Conservation (phyloP, 2,113 vertebrate species). For the Osmerus mordax region DNA sequence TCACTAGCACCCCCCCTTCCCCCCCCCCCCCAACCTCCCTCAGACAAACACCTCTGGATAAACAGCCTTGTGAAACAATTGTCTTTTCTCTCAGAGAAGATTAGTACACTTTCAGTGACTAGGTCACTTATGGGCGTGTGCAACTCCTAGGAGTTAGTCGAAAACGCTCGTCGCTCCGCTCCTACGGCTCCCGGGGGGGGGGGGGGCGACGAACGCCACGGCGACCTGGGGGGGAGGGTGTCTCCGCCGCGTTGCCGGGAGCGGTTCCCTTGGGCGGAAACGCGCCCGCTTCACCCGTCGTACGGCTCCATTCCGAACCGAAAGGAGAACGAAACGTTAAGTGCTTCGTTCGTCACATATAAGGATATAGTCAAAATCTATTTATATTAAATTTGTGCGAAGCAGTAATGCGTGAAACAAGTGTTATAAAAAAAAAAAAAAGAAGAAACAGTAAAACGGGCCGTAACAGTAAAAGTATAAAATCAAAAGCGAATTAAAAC, state of each 20-base stretch:
- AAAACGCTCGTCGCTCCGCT: slow-evolving; percentile 77
- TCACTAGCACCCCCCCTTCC: slow-evolving; percentile 58
- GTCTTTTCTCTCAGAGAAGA: slow-evolving; percentile 99
- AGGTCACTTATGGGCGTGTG: slow-evolving; percentile 92
- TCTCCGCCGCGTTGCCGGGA: slow-evolving; percentile 46
- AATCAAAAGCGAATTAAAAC: slow-evolving; percentile 37
- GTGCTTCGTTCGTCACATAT: slow-evolving; percentile 72
- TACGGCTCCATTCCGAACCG: slow-evolving; percentile 52
- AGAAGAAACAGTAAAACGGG: slow-evolving; percentile 62
- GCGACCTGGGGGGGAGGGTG: slow-evolving; percentile 33
- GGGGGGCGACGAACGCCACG: slow-evolving; percentile 61
- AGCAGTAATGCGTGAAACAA: slow-evolving; percentile 35
- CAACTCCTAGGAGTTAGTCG: slow-evolving; percentile 99
- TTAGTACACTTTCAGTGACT: slow-evolving; percentile 91
- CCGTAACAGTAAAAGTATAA: slow-evolving; percentile 55
- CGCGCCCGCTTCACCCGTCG: slow-evolving; percentile 26
- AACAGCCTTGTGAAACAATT: slow-evolving; percentile 69
- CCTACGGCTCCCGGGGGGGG: slow-evolving; percentile 30
- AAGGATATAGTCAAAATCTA: slow-evolving; percentile 77
- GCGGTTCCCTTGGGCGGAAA: slow-evolving; percentile 52
- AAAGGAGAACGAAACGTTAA: slow-evolving; percentile 64
- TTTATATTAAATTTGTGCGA: slow-evolving; percentile 39
- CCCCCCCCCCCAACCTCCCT: slow-evolving; percentile 74
- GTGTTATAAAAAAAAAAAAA: slow-evolving; percentile 55
- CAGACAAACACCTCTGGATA: slow-evolving; percentile 56